These are phyloP conservation scores for Dysmachus trigonus DNA, from an alignment of 2,888 invertebrate species.

Conservation along the genomic window DNA sequence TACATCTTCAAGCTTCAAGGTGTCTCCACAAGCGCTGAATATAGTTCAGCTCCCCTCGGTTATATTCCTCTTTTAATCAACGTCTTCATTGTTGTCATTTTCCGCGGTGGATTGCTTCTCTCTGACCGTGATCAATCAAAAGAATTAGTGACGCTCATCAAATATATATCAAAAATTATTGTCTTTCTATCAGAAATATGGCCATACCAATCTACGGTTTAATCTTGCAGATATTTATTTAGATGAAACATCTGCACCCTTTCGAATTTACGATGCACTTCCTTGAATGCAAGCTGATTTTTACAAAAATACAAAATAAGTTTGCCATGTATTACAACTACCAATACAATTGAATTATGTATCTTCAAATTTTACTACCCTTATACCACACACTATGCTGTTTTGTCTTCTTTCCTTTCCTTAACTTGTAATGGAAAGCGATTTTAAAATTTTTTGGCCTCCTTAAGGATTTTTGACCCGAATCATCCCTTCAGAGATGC, in stretches of 20 bases:
- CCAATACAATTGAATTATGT: background rate
- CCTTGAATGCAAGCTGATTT: background rate
- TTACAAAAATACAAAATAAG: background rate
- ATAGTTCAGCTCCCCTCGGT: background rate
- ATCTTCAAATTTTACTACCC: background rate
- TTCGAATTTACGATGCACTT: background rate
- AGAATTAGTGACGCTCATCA: background rate
- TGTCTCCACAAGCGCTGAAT: background rate
- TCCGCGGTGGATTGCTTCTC: background rate
- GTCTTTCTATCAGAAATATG: background rate
- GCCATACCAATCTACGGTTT: background rate
- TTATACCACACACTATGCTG: background rate
- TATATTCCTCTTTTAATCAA: background rate
- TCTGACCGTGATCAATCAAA: background rate
- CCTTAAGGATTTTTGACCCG: conserved; percentile 11
- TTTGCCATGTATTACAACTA: background rate
- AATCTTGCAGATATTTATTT: background rate
- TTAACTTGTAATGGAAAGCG: background rate
- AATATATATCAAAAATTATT: background rate
- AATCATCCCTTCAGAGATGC: conserved; percentile 10
- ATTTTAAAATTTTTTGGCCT: background rate
- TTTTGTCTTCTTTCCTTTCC: background rate
- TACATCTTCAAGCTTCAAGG: background rate
- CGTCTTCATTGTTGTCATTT: background rate
- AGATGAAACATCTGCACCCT: background rate